Evolutionary conservation across 2,888 invertebrate genomes (phyloP).

Genomic region (Spisula solida): DNA sequence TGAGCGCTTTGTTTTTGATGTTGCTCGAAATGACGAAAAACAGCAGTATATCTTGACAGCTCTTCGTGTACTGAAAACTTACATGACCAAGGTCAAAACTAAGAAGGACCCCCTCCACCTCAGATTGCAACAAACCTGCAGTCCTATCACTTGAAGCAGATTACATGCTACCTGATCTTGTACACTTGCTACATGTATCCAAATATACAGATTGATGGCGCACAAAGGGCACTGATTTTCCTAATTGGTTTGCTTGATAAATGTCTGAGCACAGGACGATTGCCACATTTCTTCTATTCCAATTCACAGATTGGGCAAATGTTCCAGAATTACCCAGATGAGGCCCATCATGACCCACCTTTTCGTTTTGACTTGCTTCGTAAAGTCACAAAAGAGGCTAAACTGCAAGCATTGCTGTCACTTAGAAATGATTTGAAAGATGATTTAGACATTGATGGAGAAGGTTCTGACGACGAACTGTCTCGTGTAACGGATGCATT

Average conservation of each 20-base stretch:
- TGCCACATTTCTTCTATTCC: constrained; percentile 16
- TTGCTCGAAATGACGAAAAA: constrained; percentile 52
- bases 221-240: constrained; percentile 25
- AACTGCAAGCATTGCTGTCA: not conserved
- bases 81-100: constrained; percentile 42
- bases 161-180: constrained; percentile 56
- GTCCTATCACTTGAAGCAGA: constrained; percentile 61
- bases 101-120: constrained; percentile 27
- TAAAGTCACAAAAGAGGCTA: not conserved
- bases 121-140: constrained; percentile 54
- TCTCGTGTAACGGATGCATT: not conserved
- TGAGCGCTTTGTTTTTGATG: constrained; percentile 70
- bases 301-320: not conserved
- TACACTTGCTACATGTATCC: constrained; percentile 42
- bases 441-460: not conserved
- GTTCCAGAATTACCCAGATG: not conserved
- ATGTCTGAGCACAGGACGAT: not conserved
- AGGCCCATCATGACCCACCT: too few relatives aligned
- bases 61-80: constrained; percentile 69
- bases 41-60: constrained; percentile 70
- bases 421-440: not conserved
- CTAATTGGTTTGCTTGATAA: not conserved
- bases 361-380: not conserved
- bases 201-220: constrained; percentile 35
- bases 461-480: not conserved